Conservation (phyloP, 2,797 vertebrate genomes). For the Microchirus variegatus region DNA sequence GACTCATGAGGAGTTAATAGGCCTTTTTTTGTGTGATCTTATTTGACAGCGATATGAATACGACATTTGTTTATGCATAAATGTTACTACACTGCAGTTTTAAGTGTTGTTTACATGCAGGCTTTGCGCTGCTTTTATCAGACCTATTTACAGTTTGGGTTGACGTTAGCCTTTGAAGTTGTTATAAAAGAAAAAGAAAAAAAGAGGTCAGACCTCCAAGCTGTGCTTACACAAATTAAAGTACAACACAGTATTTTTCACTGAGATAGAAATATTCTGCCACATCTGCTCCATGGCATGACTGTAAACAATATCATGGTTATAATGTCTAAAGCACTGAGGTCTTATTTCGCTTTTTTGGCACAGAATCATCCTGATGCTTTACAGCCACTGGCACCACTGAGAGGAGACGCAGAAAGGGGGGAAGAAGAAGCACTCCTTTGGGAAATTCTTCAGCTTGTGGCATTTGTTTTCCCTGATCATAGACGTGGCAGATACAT, state of each 20-base stretch:
- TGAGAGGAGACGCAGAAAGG: constrained; percentile 22
- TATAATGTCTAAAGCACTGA: constrained; percentile 35
- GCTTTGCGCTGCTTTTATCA: constrained; percentile 18
- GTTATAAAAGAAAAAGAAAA: constrained; percentile 17
- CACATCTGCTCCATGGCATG: constrained; percentile 14
- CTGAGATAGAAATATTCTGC: constrained; percentile 32
- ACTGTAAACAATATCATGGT: constrained; percentile 50
- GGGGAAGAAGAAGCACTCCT: constrained; percentile 21
- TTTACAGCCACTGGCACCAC: constrained; percentile 40
- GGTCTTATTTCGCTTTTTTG: constrained; percentile 46
- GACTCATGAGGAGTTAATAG: too few species aligned
- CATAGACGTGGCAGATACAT: constrained; percentile 40
- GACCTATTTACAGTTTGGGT: constrained; percentile 8
- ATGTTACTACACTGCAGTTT: too few species aligned
- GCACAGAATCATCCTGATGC: constrained; percentile 27
- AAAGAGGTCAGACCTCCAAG: constrained; percentile 68
- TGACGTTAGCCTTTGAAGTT: constrained; percentile 48
- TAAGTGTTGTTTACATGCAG: not conserved
- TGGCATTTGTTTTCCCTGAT: constrained; percentile 45
- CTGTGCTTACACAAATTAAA: constrained; percentile 35
- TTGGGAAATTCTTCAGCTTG: constrained; percentile 28
- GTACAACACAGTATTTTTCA: constrained; percentile 31
- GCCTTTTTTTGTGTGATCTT: too few species aligned
- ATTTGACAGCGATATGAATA: too few species aligned
- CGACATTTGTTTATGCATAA: too few species aligned